Evolutionary conservation across 2,888 invertebrate genomes (phyloP), one percentile per base, ranked within the genome.

Genomic region (Cerastis rubricosa): DNA sequence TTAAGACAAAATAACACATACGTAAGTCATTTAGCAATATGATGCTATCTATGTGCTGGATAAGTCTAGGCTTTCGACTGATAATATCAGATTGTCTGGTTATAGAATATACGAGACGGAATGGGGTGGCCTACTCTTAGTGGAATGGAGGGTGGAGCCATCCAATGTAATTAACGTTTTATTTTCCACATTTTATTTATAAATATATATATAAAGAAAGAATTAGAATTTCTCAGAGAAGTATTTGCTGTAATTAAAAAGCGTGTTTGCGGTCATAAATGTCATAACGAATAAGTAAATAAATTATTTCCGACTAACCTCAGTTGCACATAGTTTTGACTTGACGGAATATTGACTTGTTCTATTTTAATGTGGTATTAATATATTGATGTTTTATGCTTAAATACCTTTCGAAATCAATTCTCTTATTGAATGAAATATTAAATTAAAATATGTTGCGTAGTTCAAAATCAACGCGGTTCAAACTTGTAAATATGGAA

Each of bases 121-220:
- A 80, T 71, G 67, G 63, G 83, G 71, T 80, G 61, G 67, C 80
- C 83, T 78, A 67, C 54, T 83, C 78, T 78, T 57, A 57, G 14
- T 19, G n/a, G 63, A 45, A 11, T n/a, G n/a, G 63, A 45, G 9
- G 51, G 12, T 7, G 45, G 51, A 51, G 40, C 49, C 19, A n/a
- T 40, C 25, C n/a, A 40, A 51, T 61, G 8, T 61, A 73, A 73
- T 74, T 66, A 40, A 19, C 29, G 29, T 82, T 64, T 19, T 22
- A 35, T 74, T 17, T 74, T 29, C 3, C 8, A 49, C 25, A 54
- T 54, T 74, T 35, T 29, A 67, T 69, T 65, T 35, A 45, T 12
- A 11, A 3, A 43, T 17, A 14, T 6, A 43, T 11, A 22, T 14
- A 57, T 49, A 22, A 78, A 49, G 0, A 7, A 5, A 25, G 9